A percentile compares a stretch with the other conserved stretches of the same genome.
Conservation (phyloP, 2,888 invertebrate genomes). For the Mimumesa dahlbomi region DNA sequence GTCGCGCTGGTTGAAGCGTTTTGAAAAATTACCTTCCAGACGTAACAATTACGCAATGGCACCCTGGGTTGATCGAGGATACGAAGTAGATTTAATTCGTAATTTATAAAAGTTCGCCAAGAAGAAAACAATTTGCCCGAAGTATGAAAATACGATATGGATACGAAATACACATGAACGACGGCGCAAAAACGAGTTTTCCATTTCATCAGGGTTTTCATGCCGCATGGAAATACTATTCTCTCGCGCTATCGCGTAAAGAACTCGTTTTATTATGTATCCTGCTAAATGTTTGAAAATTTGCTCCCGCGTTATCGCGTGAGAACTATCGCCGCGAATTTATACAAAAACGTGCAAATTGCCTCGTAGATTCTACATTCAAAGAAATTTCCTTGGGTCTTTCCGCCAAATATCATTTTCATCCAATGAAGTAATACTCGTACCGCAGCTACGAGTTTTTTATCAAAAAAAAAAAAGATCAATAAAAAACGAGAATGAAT, state of each 20-base stretch:
- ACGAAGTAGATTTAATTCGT: too few relatives aligned
- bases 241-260: slow-evolving; percentile 23
- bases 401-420: neutral
- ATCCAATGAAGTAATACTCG: neutral
- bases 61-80: too few relatives aligned
- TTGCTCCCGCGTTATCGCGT: slow-evolving; percentile 4
- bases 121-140: too few relatives aligned
- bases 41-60: too few relatives aligned
- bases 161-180: neutral
- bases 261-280: slow-evolving; percentile 55
- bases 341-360: neutral
- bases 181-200: slow-evolving; percentile 8
- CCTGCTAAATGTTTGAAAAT: slow-evolving; percentile 27
- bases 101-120: too few relatives aligned
- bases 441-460: neutral
- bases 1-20: too few relatives aligned
- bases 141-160: neutral
- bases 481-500: too few relatives aligned
- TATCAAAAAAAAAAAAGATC: too few relatives aligned
- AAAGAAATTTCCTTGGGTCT: neutral
- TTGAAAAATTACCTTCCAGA: too few relatives aligned
- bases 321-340: neutral
- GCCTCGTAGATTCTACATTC: too few relatives aligned
- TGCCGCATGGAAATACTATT: slow-evolving; percentile 9
- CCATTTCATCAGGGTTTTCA: slow-evolving; percentile 1